Evolutionary conservation across 2,113 vertebrate genomes (phyloP), one percentile per base, ranked within the genome.

Genomic region (Siniperca knerii): DNA sequence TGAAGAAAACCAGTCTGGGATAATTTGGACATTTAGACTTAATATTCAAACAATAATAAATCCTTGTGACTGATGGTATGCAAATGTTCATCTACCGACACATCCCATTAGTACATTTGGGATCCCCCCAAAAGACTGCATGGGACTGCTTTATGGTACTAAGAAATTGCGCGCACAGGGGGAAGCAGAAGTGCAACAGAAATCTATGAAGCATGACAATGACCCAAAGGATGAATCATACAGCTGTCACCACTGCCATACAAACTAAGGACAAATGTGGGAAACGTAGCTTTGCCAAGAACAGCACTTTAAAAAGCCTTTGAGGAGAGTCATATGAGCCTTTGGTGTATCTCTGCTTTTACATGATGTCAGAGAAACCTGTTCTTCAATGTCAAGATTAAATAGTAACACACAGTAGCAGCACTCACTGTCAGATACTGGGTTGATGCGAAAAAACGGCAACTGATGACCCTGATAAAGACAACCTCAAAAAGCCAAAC

Each of bases 201-300:
- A 78, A 86, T 81, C 67, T 57, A 67, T 76, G 61, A 85, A 72
- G 79, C 81, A 58, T 83, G 46, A 77, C 76, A 75, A 42, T 78
- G 77, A 71, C 85, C 82, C 75, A 50, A 62, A 80, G 44, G 65
- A 81, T 83, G 84, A 91, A 69, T 88, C 87, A 82, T 18, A 68
- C 44, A 77, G 65, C 60, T 88, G 81, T 91, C 78, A 84, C 54
- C 20, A 0, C 79, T 57, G 60, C 13, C 3, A 29, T 61, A 90
- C 37, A 64, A 70, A 85, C 72, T 52, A 44, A 75, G 61, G 72
- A 86, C 74, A 83, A 88, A 89, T 91, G 77, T 85, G 75, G 78
- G 89, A 93, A 92, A 79, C 8, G 16, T 2, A 8, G 58, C 50
- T 75, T 61, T 61, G 86, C 88, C 88, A 90, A 91, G 75, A 71